Conservation (phyloP, 2,113 vertebrate genomes). For the Pterophyllum scalare region DNA sequence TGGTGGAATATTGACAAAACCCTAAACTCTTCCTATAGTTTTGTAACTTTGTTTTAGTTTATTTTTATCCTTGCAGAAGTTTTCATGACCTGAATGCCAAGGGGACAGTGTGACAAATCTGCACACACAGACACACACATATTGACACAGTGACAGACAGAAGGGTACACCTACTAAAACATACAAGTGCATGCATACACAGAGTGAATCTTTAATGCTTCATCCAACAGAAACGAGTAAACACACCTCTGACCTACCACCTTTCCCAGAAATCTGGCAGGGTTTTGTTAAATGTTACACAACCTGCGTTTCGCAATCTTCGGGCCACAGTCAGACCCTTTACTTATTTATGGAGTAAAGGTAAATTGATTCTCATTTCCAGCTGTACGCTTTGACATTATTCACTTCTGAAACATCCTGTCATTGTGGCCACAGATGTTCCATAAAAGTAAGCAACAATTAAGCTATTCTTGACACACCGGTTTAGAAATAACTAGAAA, state of each 20-base stretch:
- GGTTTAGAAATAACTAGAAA: slow-evolving; percentile 5
- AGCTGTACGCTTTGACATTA: slow-evolving; percentile 12
- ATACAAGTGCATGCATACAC: slow-evolving; percentile 21
- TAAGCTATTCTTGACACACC: slow-evolving; percentile 20
- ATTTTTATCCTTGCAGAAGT: slow-evolving; percentile 43
- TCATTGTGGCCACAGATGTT: slow-evolving; percentile 20
- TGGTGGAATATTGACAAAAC: slow-evolving; percentile 39
- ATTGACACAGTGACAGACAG: slow-evolving; percentile 31
- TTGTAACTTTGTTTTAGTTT: slow-evolving; percentile 51
- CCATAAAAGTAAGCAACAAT: slow-evolving; percentile 13
- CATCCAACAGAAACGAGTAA: slow-evolving; percentile 53
- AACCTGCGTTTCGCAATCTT: slow-evolving; percentile 71
- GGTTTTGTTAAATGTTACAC: slow-evolving; percentile 66
- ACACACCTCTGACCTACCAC: slow-evolving; percentile 60
- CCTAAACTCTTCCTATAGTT: slow-evolving; percentile 7
- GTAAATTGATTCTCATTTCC: slow-evolving; percentile 40
- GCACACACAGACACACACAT: slow-evolving; percentile 9
- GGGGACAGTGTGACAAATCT: slow-evolving; percentile 35
- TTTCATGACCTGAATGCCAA: slow-evolving; percentile 43
- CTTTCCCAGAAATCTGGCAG: slow-evolving; percentile 60
- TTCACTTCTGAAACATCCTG: slow-evolving; percentile 31
- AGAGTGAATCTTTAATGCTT: slow-evolving; percentile 49
- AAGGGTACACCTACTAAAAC: slow-evolving; percentile 22
- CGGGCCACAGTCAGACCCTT: slow-evolving; percentile 56
- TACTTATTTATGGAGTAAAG: slow-evolving; percentile 59